Evolutionary conservation across 2,888 invertebrate species (phyloP), one percentile per base, ranked within the genome.

Genomic region (Epinotia ramella): DNA sequence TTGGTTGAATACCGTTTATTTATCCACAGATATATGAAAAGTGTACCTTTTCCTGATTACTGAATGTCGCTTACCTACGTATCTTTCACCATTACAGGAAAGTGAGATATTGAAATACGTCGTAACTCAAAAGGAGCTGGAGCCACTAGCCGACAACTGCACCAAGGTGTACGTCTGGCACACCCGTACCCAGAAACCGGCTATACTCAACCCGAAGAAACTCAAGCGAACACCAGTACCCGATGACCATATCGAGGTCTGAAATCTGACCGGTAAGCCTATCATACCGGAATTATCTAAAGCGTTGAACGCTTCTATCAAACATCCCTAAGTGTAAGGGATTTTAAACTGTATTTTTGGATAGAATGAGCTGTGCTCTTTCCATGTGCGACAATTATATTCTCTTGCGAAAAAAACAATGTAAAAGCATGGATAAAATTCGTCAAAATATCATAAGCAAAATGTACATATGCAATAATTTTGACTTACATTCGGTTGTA

Each of bases 121-220:
- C 77, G 96, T 96, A 0, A 95, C 96, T 0, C 95, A 95, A 79
- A 95, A 96, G 5, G 96, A 98, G 65, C 89, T 99, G 71, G 99
- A 99, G 89, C 98, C 99, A 0, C 93, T 98, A 78, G 99, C 99
- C 0, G 97, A 98, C 80, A 96, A 96, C 81, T 99, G 99, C 85
- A 97, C 97, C 0, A 98, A 98, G 94, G 97, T 99, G n/a, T 97
- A 98, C 78, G 99, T 99, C 0, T 99, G 99, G 99, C 99, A 99
- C 87, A 99, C 99, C 3, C 95, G 99, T 84, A 99, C 99, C 0
- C 98, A 99, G 88, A 96, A 97, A 82, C 97, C 99, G 0, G 96
- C 96, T 65, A 94, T 99, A 73, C 95, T 95, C n/a, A 89, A 88
- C 77, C 87, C 82, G 94, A 97, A 87, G 97, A 98, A 91, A 94